A percentile compares a stretch with the other conserved stretches of the same genome.
Conservation (phyloP, 2,797 vertebrate species). For the Oophaga sylvatica region DNA sequence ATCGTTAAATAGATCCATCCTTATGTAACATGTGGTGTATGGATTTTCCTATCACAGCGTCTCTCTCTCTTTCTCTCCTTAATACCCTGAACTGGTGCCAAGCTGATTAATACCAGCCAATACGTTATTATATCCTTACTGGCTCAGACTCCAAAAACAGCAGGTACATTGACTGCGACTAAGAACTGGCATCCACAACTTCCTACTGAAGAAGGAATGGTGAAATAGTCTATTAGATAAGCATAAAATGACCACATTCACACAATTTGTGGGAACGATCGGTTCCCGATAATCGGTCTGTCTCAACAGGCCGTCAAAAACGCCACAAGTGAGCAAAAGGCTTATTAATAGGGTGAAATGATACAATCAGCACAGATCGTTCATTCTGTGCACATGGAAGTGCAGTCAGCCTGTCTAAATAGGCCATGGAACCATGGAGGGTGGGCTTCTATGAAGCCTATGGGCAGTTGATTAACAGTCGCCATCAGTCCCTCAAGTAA, state of each 20-base stretch:
- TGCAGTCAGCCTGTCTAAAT: too few relatives aligned
- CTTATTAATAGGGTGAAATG: too few relatives aligned
- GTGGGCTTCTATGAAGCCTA: too few relatives aligned
- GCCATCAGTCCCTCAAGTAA: too few relatives aligned
- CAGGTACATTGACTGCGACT: not conserved
- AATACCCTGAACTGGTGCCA: conserved; percentile 5
- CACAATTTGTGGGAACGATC: too few relatives aligned
- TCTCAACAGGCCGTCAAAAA: too few relatives aligned
- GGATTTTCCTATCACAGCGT: not conserved
- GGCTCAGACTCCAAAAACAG: conserved; percentile 5
- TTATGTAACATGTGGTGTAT: conserved; percentile 1
- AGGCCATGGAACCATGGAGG: too few relatives aligned
- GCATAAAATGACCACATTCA: not conserved
- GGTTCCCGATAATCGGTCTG: too few relatives aligned
- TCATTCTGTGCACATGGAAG: too few relatives aligned
- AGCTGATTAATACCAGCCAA: conserved; percentile 2
- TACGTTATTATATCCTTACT: not conserved
- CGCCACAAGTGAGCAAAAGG: too few relatives aligned
- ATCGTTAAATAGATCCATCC: not conserved
- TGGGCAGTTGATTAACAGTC: too few relatives aligned
- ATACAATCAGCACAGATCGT: too few relatives aligned
- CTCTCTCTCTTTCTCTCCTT: not conserved
- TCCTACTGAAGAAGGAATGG: not conserved
- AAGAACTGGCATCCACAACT: conserved; percentile 7
- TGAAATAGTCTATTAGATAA: conserved; percentile 17